Base-by-base conservation (phyloP, 2,888 invertebrate genomes). In the Harpagoxenus sublaevis region DNA sequence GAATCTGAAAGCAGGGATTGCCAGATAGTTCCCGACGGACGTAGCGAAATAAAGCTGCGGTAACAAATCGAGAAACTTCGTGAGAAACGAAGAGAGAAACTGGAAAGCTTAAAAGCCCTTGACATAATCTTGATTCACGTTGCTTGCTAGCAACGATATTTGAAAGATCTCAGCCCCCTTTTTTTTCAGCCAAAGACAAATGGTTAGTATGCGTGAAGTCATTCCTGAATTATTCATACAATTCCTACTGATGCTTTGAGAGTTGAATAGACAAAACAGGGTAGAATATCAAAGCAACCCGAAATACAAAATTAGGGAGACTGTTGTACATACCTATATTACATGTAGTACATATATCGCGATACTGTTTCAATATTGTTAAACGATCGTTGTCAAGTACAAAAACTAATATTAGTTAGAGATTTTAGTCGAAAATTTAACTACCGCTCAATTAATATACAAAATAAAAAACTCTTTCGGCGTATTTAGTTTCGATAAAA, bases 211-310 rank as follows among this genome's bases (percentile, higher is more conserved):
- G 57, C 45, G 65, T 55, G 31, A 74, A 74, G 55, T 77, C 53
- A 79, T 39, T 39, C 63, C 31, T 84, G 68, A 85, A 87, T 87
- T 66, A 86, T 84, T 86, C 73, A 84, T 73, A 75, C 39, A 57
- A 74, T 86, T 75, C 75, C 53, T 62, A 55, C n/a, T 18, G 53
- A 65, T 65, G 35, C 23, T 15, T 35, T 15, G 28, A 74, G 42
- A 12, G 45, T 48, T 9, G 3, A 70, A 31, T 51, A 51, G 3
- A 28, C 28, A n/a, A 60, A 31, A 53, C 63, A 39, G 5, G 35
- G 3, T 15, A 15, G n/a, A 45, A 60, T 39, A 39, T 39, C 23
- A 35, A 51, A 23, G 10, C 35, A 2, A 42, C 10, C 18, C 31
- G 42, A 53, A 53, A 70, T 6, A 12, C 6, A 18, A 23, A 28